These are phyloP conservation scores for Anniella stebbinsi DNA, from an alignment of 2,797 vertebrate species.

Conservation along the genomic window DNA sequence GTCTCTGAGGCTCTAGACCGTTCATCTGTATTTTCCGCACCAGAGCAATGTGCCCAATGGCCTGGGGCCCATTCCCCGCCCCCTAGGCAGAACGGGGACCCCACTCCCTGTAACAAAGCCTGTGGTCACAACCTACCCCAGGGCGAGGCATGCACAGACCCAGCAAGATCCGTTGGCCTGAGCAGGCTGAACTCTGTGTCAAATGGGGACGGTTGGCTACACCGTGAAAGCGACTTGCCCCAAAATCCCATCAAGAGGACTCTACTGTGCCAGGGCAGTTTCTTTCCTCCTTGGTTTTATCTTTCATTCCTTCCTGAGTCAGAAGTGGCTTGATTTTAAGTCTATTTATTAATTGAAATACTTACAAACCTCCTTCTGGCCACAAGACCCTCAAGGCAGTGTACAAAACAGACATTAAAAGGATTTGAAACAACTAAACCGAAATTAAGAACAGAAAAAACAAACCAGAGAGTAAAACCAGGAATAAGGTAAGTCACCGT, in stretches of 20 bases:
- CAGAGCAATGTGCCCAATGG: no score
- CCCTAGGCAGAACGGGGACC: no score
- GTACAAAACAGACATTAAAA: not conserved
- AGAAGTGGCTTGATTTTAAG: not conserved
- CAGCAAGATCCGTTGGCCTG: no score
- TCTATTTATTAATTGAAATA: not conserved
- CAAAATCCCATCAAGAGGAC: no score
- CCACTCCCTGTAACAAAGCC: no score
- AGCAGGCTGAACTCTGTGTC: no score
- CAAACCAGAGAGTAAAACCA: not conserved
- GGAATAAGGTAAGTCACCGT: no score
- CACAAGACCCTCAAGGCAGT: not conserved
- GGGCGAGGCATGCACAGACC: no score
- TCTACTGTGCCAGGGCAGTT: not conserved
- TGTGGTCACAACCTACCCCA: no score
- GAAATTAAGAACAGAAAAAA: not conserved
- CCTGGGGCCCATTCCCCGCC: no score
- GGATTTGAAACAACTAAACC: not conserved
- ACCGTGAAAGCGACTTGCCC: no score
- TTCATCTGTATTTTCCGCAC: rapidly evolving
- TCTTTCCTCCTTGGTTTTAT: not conserved
- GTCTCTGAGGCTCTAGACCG: rapidly evolving
- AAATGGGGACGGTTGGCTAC: no score
- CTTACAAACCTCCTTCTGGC: not conserved
- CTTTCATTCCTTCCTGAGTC: not conserved